phyloP scores from a whole-genome alignment of 2,797 vertebrate species.

The Hippopotamyrus pictus region DNA sequence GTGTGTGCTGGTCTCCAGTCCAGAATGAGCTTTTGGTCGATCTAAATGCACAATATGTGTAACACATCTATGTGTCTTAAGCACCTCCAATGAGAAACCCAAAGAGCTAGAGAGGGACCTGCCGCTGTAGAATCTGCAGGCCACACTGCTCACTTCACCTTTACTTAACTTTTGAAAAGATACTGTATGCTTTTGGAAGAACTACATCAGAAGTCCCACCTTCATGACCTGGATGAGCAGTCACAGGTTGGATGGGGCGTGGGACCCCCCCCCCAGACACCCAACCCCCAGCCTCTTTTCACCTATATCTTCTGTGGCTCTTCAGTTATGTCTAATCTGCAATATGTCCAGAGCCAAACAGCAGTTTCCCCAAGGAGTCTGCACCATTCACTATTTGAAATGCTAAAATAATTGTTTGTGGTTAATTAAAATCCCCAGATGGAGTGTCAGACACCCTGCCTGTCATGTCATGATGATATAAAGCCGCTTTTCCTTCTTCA shows the following conservation, averaged over 20 bases:
- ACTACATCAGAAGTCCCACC: background rate
- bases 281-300: background rate
- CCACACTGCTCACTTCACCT: background rate
- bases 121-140: background rate
- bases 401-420: background rate
- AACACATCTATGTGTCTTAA: background rate
- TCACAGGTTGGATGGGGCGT: background rate
- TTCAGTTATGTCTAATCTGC: background rate
- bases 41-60: background rate
- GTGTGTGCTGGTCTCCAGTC: background rate
- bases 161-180: background rate
- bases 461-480: background rate
- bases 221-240: background rate
- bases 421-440: background rate
- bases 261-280: background rate
- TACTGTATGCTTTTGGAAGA: background rate
- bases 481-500: background rate
- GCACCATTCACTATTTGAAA: background rate
- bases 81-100: background rate
- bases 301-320: background rate
- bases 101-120: background rate
- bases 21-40: background rate
- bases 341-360: background rate
- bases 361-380: background rate
- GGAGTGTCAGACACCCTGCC: background rate